Percentiles rank a stretch among this genome's conserved stretches.
These are phyloP conservation scores for Acanthosepion pharaonis DNA, from an alignment of 2,888 invertebrate species.

Conservation along the genomic window DNA sequence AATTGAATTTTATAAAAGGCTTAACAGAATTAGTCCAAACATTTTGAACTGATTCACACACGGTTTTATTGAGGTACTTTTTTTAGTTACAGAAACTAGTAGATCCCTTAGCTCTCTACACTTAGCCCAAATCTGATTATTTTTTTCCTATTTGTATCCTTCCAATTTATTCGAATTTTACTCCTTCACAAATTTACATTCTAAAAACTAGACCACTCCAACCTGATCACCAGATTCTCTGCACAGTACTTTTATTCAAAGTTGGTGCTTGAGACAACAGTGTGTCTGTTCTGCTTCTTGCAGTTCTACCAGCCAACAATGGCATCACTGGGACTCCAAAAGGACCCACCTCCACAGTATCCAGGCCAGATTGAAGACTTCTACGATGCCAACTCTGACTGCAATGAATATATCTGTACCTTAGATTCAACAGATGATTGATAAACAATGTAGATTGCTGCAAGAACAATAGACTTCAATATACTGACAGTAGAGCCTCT, in stretches of 20 bases:
- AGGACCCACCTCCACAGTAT: not conserved
- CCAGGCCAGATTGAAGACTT: slow-evolving; percentile 9
- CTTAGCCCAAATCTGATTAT: not conserved
- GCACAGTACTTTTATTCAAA: not conserved
- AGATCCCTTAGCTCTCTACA: no score
- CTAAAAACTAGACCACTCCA: not conserved
- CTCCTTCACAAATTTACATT: not conserved
- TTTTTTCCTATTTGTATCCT: not conserved
- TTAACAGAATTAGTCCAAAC: no score
- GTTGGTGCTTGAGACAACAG: not conserved
- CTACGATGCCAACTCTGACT: not conserved
- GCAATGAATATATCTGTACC: not conserved
- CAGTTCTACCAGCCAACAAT: not conserved
- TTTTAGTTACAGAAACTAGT: no score
- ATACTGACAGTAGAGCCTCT: no score
- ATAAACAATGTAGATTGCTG: not conserved
- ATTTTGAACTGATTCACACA: no score
- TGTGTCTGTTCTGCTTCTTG: slow-evolving; percentile 12
- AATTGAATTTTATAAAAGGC: no score
- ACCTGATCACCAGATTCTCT: not conserved
- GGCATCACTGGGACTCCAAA: not conserved
- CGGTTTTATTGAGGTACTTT: no score
- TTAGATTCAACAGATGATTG: not conserved
- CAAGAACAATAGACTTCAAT: no score
- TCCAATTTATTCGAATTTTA: not conserved